These are phyloP conservation scores for Diachrysia chrysitis DNA, from an alignment of 2,888 invertebrate species.

Conservation along the genomic window DNA sequence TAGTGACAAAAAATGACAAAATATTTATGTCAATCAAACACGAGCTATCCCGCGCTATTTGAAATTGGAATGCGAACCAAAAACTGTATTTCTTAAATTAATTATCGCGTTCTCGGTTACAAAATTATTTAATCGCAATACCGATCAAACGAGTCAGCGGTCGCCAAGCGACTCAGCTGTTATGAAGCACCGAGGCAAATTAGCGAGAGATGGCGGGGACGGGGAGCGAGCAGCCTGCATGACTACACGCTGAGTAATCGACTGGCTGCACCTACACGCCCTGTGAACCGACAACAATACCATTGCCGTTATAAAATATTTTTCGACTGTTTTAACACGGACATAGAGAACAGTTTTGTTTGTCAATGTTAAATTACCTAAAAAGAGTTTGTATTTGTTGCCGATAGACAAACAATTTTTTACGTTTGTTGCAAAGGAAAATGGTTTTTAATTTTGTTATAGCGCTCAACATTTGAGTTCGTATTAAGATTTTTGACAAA, in stretches of 20 bases:
- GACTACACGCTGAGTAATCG: constrained; percentile 83
- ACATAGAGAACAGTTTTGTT: constrained; percentile 34
- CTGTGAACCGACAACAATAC: constrained; percentile 63
- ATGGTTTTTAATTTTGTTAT: constrained; percentile 44
- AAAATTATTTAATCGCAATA: constrained; percentile 57
- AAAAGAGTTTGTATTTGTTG: constrained; percentile 40
- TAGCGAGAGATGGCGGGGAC: constrained; percentile 73
- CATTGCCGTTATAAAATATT: constrained; percentile 34
- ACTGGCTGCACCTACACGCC: constrained; percentile 79
- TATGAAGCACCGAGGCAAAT: constrained; percentile 66
- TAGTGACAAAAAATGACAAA: constrained; percentile 54
- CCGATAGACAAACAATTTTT: constrained; percentile 46
- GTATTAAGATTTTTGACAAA: constrained; percentile 17
- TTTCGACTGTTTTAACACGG: constrained; percentile 28
- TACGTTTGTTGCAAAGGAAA: constrained; percentile 49
- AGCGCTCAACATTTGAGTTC: constrained; percentile 26
- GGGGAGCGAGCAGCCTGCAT: constrained; percentile 75
- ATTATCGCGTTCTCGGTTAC: constrained; percentile 44
- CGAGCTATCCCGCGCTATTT: constrained; percentile 47
- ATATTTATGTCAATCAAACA: constrained; percentile 26
- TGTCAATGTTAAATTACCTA: constrained; percentile 13
- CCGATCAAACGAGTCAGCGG: constrained; percentile 82
- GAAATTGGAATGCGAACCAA: constrained; percentile 40
- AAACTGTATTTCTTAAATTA: constrained; percentile 29
- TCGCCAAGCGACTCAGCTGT: constrained; percentile 81